Evolutionary conservation across 1,140 invertebrate species (phyloP).

Genomic region (Meloidogyne chitwoodi): DNA sequence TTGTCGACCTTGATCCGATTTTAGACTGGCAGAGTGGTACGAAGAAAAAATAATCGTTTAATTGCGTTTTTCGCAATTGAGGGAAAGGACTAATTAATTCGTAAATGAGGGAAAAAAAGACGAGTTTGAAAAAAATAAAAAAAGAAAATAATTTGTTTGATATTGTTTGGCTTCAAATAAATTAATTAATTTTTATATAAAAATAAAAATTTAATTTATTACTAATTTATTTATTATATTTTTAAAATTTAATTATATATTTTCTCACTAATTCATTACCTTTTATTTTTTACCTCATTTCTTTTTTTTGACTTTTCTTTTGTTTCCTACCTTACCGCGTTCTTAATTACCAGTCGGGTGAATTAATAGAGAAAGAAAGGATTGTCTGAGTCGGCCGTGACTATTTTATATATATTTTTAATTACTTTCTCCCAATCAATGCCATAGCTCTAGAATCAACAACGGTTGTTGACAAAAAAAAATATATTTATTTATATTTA

Average conservation of each 20-base stretch:
- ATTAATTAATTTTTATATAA: too few species aligned
- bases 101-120: neutral
- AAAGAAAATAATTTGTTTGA: neutral
- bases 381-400: neutral
- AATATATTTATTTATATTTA: neutral
- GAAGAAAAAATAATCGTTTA: neutral
- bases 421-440: neutral
- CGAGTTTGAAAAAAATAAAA: neutral
- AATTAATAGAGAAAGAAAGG: neutral
- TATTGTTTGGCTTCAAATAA: neutral
- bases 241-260: neutral
- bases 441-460: neutral
- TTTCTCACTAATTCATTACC: neutral
- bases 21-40: neutral
- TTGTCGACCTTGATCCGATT: neutral
- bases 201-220: neutral
- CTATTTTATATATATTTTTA: neutral
- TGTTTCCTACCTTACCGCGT: neutral
- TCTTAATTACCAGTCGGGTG: neutral
- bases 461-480: neutral
- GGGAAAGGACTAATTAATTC: neutral
- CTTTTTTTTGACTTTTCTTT: neutral
- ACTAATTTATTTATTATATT: neutral
- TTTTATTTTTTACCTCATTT: neutral
- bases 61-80: neutral